A percentile compares a stretch with the other conserved stretches of the same genome.
These are phyloP conservation scores for Scaptomyza pallida DNA, from an alignment of 1,140 invertebrate species.

Conservation along the genomic window DNA sequence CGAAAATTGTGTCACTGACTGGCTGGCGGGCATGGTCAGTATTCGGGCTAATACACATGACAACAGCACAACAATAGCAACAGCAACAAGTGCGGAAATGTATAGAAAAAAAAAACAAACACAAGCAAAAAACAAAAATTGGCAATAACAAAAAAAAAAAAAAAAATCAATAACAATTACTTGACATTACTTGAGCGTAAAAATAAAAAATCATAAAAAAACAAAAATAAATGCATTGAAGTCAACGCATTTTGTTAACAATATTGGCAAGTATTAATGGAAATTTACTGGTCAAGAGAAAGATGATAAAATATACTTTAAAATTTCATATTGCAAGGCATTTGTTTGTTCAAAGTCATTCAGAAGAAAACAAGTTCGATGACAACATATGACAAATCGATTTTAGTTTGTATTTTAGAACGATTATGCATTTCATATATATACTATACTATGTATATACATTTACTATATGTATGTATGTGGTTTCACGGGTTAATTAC, in stretches of 20 bases:
- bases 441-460: too few relatives aligned
- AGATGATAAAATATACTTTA: neutral
- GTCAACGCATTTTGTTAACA: conserved; percentile 5
- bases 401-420: neutral
- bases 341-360: conserved; percentile 5
- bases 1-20: conserved; percentile 74
- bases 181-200: conserved; percentile 68
- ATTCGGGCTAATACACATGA: conserved; percentile 5
- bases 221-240: conserved; percentile 22
- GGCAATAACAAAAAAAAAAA: conserved; percentile 31
- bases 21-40: conserved; percentile 52
- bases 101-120: conserved; percentile 42
- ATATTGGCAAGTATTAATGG: conserved; percentile 16
- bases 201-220: conserved; percentile 25
- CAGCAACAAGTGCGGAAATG: conserved; percentile 55
- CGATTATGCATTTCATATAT: neutral
- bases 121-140: conserved; percentile 29
- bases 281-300: conserved; percentile 21
- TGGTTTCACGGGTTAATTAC: conserved; percentile 17
- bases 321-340: conserved; percentile 17
- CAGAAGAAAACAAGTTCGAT: neutral
- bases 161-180: conserved; percentile 79
- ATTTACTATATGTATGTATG: too few relatives aligned
- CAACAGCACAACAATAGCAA: conserved; percentile 17
- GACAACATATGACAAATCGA: conserved; percentile 43